Base-by-base conservation (phyloP, 2,888 invertebrate genomes). In the Dyspetes luteomarginatus region DNA sequence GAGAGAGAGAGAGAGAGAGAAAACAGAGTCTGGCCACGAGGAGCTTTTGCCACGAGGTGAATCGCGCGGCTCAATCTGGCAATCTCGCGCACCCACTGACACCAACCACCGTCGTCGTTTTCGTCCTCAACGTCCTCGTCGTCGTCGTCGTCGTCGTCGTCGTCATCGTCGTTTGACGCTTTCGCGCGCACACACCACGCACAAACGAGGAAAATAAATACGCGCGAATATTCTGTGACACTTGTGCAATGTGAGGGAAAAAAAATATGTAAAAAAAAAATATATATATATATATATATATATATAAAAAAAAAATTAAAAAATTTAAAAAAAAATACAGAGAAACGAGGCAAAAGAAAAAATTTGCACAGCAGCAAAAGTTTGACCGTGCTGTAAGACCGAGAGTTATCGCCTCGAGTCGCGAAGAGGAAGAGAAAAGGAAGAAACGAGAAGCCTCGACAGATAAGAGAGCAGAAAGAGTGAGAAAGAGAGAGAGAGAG, bases 1-100 rank as follows among this genome's bases (percentile, higher is more conserved):
- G 72, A 68, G 72, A 43, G 80, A 73, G 82, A 78, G 71, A 84
- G 80, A 72, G 64, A 81, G 56, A 50, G 48, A 22, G 45, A 52
- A 55, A 3, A 15, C 17, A n/a, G 26, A 77, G 67, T 55, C 62
- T 45, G 62, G 73, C 80, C 80, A 80, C 80, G 80, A 81, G 81
- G 81, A 81, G 24, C 73, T 64, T 64, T 36, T 17, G 28, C 71
- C 60, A 60, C 60, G 60, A 72, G 73, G 65, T 65, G 55, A 74
- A 55, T 24, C 48, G 48, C 48, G 15, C 48, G 64, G 9, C 17
- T 64, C 73, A 55, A 24, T 55, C 73, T 17, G 56, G 19, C 58
- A 71, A 60, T 71, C 71, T 60, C 71, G 58, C 71, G 71, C 56
- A 71, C 30, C 58, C 60, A 45, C 15, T 60, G 19, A 58, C 30